Evolutionary conservation across 1,140 invertebrate genomes (phyloP).

Genomic region (Oedothorax gibbosus): DNA sequence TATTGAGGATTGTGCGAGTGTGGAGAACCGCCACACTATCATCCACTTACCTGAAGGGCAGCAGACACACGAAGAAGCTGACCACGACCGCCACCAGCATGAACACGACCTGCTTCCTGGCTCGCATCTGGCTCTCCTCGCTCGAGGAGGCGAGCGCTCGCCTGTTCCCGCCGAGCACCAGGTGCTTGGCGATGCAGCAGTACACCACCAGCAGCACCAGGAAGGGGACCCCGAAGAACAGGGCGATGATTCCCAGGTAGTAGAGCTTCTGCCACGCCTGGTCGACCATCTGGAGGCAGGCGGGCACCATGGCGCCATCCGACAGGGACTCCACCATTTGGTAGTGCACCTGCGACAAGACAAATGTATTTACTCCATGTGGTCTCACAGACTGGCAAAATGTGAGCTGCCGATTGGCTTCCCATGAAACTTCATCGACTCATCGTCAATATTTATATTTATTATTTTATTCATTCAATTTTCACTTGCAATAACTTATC

Average conservation of each 20-base stretch:
- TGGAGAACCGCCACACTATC: no score
- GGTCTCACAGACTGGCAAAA: no score
- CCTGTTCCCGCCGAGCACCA: conserved; percentile 73
- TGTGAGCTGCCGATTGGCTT: no score
- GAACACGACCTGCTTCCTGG: conserved; percentile 75
- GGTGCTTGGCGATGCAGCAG: conserved; percentile 82
- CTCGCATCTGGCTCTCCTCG: conserved; percentile 63
- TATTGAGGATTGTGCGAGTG: no score
- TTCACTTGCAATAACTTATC: no score
- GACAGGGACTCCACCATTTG: conserved; percentile 74
- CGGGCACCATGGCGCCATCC: conserved; percentile 78
- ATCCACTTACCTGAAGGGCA: conserved; percentile 77
- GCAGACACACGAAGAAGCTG: conserved; percentile 89
- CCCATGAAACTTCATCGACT: no score
- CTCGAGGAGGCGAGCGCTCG: conserved; percentile 68
- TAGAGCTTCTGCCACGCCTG: conserved; percentile 80
- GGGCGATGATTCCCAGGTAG: conserved; percentile 79
- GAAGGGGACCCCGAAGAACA: conserved; percentile 87
- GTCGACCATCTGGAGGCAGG: conserved; percentile 80
- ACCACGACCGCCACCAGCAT: conserved; percentile 91
- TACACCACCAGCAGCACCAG: conserved; percentile 84
- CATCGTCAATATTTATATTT: no score
- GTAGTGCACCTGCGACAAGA: conserved; percentile 72
- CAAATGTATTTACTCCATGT: no score
- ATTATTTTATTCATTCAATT: no score